Base-by-base conservation (phyloP, 1,140 invertebrate genomes). In the Macrotrachela quadricornifera region DNA sequence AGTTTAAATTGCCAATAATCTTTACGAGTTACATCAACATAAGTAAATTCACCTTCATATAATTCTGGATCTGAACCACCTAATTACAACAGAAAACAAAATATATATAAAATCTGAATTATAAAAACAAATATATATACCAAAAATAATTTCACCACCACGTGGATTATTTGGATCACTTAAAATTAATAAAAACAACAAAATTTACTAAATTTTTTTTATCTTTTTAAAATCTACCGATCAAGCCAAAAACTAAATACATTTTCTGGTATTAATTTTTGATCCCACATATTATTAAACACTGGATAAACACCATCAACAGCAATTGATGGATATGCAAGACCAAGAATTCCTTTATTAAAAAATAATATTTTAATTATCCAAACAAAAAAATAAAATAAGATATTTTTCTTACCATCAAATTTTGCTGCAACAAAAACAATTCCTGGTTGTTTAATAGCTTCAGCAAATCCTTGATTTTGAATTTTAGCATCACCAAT, bases 1-100 rank as follows among this genome's bases (percentile, higher is more conserved):
- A 97, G 83, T 62, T 75, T 77, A 68, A 97, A 91, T 75, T 97
- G 88, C 92, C 92, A 99, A 70, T 97, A 99, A 40, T 79, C 83
- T 72, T 86, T 77, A 50, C 76, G 77, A 56, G 80, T 78, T 0
- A 97, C 84, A 16, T 80, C 77, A 49, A 88, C 74, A 69, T 92
- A 95, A 10, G 83, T 90, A 64, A 99, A 85, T 56, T 85, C 77
- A 15, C 87, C 91, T 54, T 71, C 74, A 69, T 91, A 96, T 64
- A 91, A 79, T 50, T 78, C 73, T 8, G 84, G 80, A 76, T 95
- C 88, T n/a, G 83, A 87, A 37, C 88, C 88, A 57, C 90, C 90
- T 49, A 96, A 4, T n/a, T n/a, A n/a, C n/a, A n/a, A n/a, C n/a
- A n/a, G n/a, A n/a, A n/a, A n/a, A n/a, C n/a, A n/a, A n/a, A n/a